Base-by-base conservation (phyloP, 2,888 invertebrate genomes). In the Eupelmus urozonus region DNA sequence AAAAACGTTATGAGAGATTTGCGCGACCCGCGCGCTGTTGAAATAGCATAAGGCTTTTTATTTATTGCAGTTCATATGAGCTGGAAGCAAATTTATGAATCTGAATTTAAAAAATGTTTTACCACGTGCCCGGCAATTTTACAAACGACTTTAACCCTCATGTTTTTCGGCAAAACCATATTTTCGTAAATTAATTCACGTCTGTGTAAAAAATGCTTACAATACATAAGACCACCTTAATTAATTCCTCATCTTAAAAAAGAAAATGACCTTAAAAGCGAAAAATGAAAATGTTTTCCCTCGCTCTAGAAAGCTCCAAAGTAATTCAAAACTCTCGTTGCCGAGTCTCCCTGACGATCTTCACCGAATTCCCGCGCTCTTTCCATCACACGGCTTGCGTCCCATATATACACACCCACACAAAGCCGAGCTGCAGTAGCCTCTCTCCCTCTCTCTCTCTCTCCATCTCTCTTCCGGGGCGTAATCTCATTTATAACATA, bases 401-500 rank as follows among this genome's bases (percentile, higher is more conserved):
- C 20, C 9, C 45, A 45, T 25, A 9, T 23, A 55, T 23, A 29
- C 27, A 40, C 57, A 27, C 25, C n/a, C 34, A 34, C 29, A 53
- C n/a, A 45, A 49, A 49, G 34, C 20, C 20, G 29, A 25, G 11
- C 11, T 13, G n/a, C n/a, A 25, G 25, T 20, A 2, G 20, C 23
- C 1, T n/a, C n/a, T n/a, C n/a, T n/a, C n/a, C n/a, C n/a, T n/a
- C n/a, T n/a, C n/a, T n/a, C n/a, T n/a, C n/a, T n/a, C n/a, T n/a
- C n/a, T n/a, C n/a, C n/a, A n/a, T n/a, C n/a, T n/a, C n/a, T n/a
- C n/a, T n/a, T n/a, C 40, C 20, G 45, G 23, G 16, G n/a, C 29
- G 57, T 74, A 75, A 75, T 75, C 67, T 75, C 51, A 53, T 66
- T 67, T 67, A 60, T 40, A 51, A 53, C 67, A 40, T 66, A 75